Evolutionary conservation across 2,113 vertebrate genomes (phyloP).

Genomic region (Rhegmatorhina hoffmannsi): DNA sequence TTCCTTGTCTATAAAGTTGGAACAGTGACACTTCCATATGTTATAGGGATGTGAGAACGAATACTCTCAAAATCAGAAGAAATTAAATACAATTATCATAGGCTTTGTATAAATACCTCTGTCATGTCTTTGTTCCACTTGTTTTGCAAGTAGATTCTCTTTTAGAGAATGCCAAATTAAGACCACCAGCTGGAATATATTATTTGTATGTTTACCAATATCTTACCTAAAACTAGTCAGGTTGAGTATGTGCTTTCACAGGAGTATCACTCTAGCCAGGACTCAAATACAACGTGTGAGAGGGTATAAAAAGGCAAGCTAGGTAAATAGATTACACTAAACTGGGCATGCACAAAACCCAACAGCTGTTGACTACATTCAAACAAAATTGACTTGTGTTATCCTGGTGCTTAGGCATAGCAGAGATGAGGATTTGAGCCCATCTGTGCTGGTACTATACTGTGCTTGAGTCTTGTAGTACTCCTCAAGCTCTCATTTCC

Average conservation of each 20-base stretch:
- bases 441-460: background rate
- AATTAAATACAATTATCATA: background rate
- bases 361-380: background rate
- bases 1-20: background rate
- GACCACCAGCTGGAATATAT: background rate
- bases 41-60: background rate
- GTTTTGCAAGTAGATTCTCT: background rate
- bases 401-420: background rate
- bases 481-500: background rate
- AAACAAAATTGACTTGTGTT: background rate
- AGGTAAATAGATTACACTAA: background rate
- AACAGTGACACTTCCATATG: background rate
- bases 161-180: background rate
- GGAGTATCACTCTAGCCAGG: background rate
- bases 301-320: background rate
- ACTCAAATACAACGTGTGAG: background rate
- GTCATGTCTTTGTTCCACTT: background rate
- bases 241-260: background rate
- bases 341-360: background rate
- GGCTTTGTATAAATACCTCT: background rate
- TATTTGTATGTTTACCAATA: background rate
- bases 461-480: background rate
- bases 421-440: background rate
- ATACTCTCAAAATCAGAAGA: background rate
- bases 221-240: background rate